A percentile compares a stretch with the other conserved stretches of the same genome.
Evolutionary conservation across 1,140 invertebrate species (phyloP).

Genomic region (Drosophila sp.): DNA sequence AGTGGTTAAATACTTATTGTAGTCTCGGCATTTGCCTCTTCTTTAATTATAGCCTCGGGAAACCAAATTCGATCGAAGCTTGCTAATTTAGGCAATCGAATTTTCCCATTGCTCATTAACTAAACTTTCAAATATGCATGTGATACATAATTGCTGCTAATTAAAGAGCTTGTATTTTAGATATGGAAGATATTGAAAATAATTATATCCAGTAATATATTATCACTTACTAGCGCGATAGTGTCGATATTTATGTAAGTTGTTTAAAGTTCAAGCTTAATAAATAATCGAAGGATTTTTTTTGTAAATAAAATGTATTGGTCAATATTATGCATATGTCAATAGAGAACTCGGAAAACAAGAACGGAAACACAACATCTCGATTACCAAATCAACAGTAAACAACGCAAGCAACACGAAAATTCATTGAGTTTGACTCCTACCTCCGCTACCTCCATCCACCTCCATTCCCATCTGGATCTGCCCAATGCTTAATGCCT

Average conservation of each 20-base stretch:
- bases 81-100: neutral
- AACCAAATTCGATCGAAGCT: neutral
- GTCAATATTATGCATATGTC: neutral
- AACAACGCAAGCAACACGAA: slow-evolving; percentile 14
- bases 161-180: neutral
- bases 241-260: too few relatives aligned
- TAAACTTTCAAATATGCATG: neutral
- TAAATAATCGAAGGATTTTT: neutral
- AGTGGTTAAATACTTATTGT: slow-evolving; percentile 2
- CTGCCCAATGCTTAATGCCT: neutral
- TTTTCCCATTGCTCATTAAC: neutral
- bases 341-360: slow-evolving; percentile 27
- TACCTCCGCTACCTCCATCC: slow-evolving; percentile 21
- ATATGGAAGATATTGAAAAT: too few relatives aligned
- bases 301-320: neutral
- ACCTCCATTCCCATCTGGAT: neutral
- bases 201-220: too few relatives aligned
- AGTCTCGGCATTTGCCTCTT: neutral
- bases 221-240: too few relatives aligned
- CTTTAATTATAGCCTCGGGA: slow-evolving; percentile 8
- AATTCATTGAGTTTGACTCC: slow-evolving; percentile 69
- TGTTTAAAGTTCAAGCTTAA: too few relatives aligned
- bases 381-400: slow-evolving; percentile 45
- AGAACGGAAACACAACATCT: slow-evolving; percentile 36
- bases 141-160: neutral